A percentile compares a stretch with the other conserved stretches of the same genome.
Evolutionary conservation across 2,888 invertebrate genomes (phyloP).

Genomic region (Nymphalis urticae): DNA sequence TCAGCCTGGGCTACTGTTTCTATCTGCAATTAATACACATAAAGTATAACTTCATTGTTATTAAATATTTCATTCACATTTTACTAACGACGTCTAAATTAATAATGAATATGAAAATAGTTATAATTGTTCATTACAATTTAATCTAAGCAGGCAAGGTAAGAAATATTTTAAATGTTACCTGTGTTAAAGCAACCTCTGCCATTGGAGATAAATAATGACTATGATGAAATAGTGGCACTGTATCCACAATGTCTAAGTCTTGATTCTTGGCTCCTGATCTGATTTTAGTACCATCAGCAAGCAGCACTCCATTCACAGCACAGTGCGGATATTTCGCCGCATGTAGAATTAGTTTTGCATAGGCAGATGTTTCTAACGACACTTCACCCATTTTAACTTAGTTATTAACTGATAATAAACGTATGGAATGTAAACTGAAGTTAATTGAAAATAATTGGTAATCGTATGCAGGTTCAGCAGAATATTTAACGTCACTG

Average conservation of each 20-base stretch:
- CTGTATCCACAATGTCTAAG: slow-evolving; percentile 88
- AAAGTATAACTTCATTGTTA: not conserved
- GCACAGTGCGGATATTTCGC: slow-evolving; percentile 98
- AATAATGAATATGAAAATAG: not conserved
- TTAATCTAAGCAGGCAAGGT: no score
- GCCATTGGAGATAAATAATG: slow-evolving; percentile 96
- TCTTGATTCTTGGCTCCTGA: slow-evolving; percentile 80
- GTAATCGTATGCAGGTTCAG: not conserved
- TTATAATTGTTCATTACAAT: no score
- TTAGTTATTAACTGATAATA: slow-evolving; percentile 12
- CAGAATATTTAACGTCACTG: not conserved
- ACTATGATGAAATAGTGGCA: slow-evolving; percentile 96
- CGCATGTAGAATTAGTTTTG: slow-evolving; percentile 96
- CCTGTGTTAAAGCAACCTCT: slow-evolving; percentile 96
- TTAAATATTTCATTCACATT: not conserved
- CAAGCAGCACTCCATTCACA: slow-evolving; percentile 94
- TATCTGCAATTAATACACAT: slow-evolving; percentile 82
- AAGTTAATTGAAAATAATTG: not conserved
- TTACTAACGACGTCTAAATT: not conserved
- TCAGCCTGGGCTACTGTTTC: slow-evolving; percentile 89
- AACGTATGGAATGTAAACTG: slow-evolving; percentile 2
- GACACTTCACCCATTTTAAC: slow-evolving; percentile 72
- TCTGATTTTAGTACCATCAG: slow-evolving; percentile 82
- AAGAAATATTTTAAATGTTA: slow-evolving; percentile 51
- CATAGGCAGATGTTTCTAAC: slow-evolving; percentile 89